A percentile compares a stretch with the other conserved stretches of the same genome.
Evolutionary conservation across 1,140 invertebrate genomes (phyloP).

Genomic region (Papilio glaucus): DNA sequence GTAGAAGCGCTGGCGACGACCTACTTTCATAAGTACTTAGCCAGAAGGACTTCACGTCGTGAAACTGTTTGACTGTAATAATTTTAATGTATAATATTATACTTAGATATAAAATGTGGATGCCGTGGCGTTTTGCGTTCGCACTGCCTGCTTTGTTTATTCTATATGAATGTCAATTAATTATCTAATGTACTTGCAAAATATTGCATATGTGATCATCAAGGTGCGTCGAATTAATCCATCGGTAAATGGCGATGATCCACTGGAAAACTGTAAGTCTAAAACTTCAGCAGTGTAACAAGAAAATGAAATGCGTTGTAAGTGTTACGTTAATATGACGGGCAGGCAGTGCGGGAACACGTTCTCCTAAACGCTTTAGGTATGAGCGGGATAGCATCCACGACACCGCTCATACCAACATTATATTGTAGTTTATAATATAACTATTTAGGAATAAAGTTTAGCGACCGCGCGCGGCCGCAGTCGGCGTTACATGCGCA

Average conservation of each 20-base stretch:
- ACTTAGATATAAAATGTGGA: constrained; percentile 78
- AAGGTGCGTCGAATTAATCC: constrained; percentile 5
- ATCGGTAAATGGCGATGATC: background rate
- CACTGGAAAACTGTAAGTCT: background rate
- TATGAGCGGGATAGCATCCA: constrained; percentile 82
- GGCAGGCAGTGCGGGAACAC: constrained; percentile 67
- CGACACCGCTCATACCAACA: constrained; percentile 82
- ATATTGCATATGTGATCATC: background rate
- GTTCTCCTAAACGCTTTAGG: constrained; percentile 82
- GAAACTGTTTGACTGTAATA: constrained; percentile 63
- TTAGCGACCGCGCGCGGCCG: constrained; percentile 55
- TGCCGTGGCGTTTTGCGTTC: constrained; percentile 72
- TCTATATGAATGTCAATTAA: constrained; percentile 76
- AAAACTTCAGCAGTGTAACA: background rate
- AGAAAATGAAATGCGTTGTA: constrained; percentile 3
- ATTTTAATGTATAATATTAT: constrained; percentile 57
- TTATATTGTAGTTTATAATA: constrained; percentile 81
- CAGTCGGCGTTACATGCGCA: background rate
- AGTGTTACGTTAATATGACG: constrained; percentile 43
- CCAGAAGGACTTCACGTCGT: constrained; percentile 58
- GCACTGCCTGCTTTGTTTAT: constrained; percentile 67
- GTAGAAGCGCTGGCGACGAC: constrained; percentile 50
- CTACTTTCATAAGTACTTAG: constrained; percentile 63
- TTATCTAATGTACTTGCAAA: constrained; percentile 51
- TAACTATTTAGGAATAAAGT: constrained; percentile 75